Evolutionary conservation across 2,888 invertebrate species (phyloP).

Genomic region (Callosobruchus maculatus): DNA sequence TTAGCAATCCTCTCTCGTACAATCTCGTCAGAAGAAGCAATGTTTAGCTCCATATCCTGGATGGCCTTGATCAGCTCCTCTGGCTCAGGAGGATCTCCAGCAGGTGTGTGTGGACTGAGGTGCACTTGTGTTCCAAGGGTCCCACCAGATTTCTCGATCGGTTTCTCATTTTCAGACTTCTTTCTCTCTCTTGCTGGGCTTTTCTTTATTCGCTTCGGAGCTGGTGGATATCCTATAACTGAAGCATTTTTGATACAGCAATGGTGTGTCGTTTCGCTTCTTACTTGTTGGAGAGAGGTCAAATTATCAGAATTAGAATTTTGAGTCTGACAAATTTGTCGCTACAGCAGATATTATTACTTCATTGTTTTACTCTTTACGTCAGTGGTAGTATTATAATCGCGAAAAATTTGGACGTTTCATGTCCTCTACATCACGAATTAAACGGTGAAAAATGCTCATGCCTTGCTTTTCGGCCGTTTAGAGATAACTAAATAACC

Average conservation of each 20-base stretch:
- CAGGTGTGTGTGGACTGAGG: slow-evolving; percentile 74
- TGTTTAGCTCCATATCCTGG: slow-evolving; percentile 85
- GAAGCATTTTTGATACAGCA: slow-evolving; percentile 10
- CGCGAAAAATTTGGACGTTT: no score
- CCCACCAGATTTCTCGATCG: slow-evolving; percentile 57
- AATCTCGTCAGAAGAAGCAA: slow-evolving; percentile 91
- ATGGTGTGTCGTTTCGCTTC: no score
- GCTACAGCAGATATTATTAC: no score
- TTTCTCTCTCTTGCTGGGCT: slow-evolving; percentile 47
- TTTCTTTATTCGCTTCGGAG: slow-evolving; percentile 51
- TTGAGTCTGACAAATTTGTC: no score
- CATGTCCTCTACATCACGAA: no score
- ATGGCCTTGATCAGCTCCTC: slow-evolving; percentile 85
- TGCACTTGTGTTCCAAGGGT: slow-evolving; percentile 73
- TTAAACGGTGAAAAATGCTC: no score
- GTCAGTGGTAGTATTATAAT: no score
- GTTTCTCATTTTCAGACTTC: slow-evolving; percentile 52
- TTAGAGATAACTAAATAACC: no score
- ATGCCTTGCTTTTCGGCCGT: no score
- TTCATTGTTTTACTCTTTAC: no score
- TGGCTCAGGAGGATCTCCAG: slow-evolving; percentile 86
- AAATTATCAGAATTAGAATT: no score
- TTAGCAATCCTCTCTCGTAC: slow-evolving; percentile 91
- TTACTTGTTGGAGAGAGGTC: no score
- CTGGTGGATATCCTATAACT: slow-evolving; percentile 49